Evolutionary conservation across 2,888 invertebrate genomes (phyloP).

Genomic region (Creontiades dilutus): DNA sequence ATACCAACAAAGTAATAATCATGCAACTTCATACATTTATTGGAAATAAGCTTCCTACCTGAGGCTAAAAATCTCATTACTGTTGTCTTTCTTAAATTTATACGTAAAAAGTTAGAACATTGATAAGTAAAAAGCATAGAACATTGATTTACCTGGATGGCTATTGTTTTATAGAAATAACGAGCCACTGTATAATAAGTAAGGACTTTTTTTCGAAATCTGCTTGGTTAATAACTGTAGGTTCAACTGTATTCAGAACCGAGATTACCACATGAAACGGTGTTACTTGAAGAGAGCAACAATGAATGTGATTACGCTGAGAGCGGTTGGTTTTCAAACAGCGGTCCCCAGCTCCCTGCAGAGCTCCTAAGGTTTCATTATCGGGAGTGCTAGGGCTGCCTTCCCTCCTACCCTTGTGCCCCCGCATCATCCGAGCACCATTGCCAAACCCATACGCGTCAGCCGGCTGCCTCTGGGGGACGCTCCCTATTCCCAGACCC

Average conservation of each 20-base stretch:
- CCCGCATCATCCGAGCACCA: neutral
- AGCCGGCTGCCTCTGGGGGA: neutral
- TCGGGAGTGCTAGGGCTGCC: neutral
- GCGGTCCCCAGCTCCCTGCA: neutral
- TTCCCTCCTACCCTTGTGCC: neutral
- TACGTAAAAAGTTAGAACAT: no score
- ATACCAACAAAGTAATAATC: no score
- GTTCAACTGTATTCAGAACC: neutral
- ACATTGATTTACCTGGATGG: no score
- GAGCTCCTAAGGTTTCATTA: neutral
- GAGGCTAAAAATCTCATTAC: no score
- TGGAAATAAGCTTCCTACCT: no score
- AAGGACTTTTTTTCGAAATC: no score
- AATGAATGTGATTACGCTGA: slow-evolving; percentile 11
- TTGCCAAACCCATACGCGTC: neutral
- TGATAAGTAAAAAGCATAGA: no score
- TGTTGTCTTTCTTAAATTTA: no score
- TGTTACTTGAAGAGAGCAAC: neutral
- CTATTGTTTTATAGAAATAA: no score
- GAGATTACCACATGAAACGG: neutral
- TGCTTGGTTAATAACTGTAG: no score
- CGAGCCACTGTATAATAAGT: no score
- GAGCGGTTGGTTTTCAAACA: neutral
- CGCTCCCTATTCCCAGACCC: neutral
- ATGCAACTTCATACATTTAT: no score